Evolutionary conservation across 2,797 vertebrate genomes (phyloP), one percentile per base, ranked within the genome.

Genomic region (Graptemys geographica): DNA sequence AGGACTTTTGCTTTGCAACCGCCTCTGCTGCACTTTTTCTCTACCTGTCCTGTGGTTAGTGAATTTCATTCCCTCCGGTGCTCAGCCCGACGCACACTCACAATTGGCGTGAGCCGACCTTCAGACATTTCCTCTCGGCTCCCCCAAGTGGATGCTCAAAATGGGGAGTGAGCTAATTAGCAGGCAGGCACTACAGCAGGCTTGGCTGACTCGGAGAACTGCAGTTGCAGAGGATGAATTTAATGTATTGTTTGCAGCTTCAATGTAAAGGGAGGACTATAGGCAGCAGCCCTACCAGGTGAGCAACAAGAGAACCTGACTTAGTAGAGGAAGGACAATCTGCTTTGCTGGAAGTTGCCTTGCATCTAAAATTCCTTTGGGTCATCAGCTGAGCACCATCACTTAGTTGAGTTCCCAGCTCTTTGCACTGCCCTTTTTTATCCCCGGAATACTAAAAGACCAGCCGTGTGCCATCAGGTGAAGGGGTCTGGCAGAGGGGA

Each of bases 401-500:
- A n/a, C 83, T 92, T 94, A 0, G 0, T 23, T 52, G 8, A 78
- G 90, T 92, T 74, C 74, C 57, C 65, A 91, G 87, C 90, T 4
- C 62, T 86, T 93, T 62, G 62, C 88, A 84, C 56, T 0, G 41
- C 52, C 55, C 88, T 3, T 57, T 87, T 59, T 85, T 55, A 28
- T 72, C 52, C 84, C 41, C 79, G 49, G 86, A 93, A 85, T 89
- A 56, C 13, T 41, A 27, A 37, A 12, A 55, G 91, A 94, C 87
- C 81, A 94, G 55, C 33, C 47, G 81, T 7, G 2, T 55, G 51
- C 72, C 79, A 92, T 86, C 94, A 95, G 94, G 87, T 47, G 79
- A 95, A 89, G 72, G 53, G 57, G 76, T 90, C 83, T 92, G 89
- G 87, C 76, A 92, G 62, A 88, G 95, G 92, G 87, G 86, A 92